Evolutionary conservation across 2,113 vertebrate genomes (phyloP).

Genomic region (Thamnaconus septentrionalis): DNA sequence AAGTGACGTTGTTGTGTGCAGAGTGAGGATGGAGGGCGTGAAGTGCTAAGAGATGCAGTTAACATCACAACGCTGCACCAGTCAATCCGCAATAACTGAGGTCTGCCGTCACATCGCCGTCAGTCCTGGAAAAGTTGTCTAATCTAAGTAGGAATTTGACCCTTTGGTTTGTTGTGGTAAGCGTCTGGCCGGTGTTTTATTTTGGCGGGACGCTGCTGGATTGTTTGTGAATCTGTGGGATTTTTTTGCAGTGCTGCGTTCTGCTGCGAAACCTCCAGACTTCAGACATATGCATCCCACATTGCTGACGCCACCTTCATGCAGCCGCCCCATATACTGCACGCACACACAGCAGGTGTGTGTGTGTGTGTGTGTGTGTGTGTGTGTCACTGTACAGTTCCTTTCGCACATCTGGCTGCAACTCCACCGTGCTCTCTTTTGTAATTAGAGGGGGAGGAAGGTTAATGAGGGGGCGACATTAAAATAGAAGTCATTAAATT

Average conservation of each 20-base stretch:
- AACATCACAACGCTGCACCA: no score
- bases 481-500: constrained; percentile 36
- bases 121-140: no score
- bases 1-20: no score
- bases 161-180: no score
- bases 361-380: constrained; percentile 14
- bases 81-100: no score
- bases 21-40: no score
- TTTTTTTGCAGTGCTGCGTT: neutral
- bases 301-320: constrained; percentile 16
- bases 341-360: constrained; percentile 11
- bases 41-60: no score
- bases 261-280: constrained; percentile 3
- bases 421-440: constrained; percentile 19
- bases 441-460: constrained; percentile 35
- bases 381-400: neutral
- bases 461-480: constrained; percentile 40
- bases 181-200: no score
- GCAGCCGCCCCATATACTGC: neutral
- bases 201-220: no score
- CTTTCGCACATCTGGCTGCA: constrained; percentile 38
- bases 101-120: no score
- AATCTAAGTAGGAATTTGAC: no score
- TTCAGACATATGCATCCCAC: constrained; percentile 3
- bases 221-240: neutral